Conservation (phyloP, 2,888 invertebrate genomes). For the Sinhomidia bicolor region DNA sequence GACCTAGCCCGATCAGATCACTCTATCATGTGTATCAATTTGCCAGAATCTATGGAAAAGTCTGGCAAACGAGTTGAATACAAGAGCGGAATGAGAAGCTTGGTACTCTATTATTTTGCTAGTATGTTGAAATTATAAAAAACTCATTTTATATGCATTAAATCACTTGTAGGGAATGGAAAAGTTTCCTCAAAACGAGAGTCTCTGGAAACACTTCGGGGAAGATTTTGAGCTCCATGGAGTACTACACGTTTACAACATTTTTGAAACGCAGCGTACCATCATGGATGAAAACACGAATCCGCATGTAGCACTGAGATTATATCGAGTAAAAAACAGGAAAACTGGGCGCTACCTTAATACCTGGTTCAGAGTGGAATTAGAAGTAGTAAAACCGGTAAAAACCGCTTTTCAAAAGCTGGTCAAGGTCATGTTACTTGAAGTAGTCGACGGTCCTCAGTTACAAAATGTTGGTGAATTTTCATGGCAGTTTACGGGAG, state of each 20-base stretch:
- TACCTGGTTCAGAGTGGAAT: slow-evolving; percentile 39
- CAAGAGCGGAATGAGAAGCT: neutral
- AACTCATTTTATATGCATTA: too few species aligned
- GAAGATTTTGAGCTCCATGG: neutral
- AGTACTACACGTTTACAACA: neutral
- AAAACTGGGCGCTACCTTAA: neutral
- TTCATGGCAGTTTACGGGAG: neutral
- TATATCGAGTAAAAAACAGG: neutral
- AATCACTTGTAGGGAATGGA: slow-evolving; percentile 36
- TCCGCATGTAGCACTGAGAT: neutral
- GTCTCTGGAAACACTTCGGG: too few species aligned
- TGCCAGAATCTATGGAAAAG: too few species aligned
- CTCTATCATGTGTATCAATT: neutral
- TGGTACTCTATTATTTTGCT: too few species aligned
- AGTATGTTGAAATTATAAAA: too few species aligned
- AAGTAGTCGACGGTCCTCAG: neutral
- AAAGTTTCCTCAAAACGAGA: slow-evolving; percentile 34
- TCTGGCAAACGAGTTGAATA: too few species aligned
- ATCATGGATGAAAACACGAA: neutral
- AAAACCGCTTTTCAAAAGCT: neutral
- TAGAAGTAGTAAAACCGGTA: neutral
- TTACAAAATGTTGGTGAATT: slow-evolving; percentile 38
- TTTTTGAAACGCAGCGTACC: too few species aligned
- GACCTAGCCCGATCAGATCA: too few species aligned
- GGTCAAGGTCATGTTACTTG: slow-evolving; percentile 7